Percentiles rank a stretch among this genome's conserved stretches.
These are phyloP conservation scores for Phoxinus phoxinus DNA, from an alignment of 2,113 vertebrate species.

Conservation along the genomic window DNA sequence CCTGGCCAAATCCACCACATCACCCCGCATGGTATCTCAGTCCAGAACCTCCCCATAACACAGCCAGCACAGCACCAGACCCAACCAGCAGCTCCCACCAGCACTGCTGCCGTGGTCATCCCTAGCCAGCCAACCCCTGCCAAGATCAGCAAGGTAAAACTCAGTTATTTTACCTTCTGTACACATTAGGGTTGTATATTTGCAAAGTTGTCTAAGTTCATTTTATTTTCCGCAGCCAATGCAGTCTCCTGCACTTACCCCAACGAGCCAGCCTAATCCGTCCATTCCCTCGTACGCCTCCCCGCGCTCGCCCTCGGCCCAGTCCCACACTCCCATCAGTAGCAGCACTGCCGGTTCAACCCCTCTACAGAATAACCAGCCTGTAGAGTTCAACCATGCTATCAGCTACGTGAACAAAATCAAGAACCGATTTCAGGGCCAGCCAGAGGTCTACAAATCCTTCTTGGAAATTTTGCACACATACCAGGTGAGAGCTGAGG, in stretches of 20 bases:
- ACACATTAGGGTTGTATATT: neutral
- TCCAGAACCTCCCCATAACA: constrained; percentile 79
- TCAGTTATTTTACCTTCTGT: neutral
- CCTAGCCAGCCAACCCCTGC: constrained; percentile 83
- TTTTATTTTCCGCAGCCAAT: constrained; percentile 78
- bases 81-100: constrained; percentile 70
- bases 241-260: constrained; percentile 91
- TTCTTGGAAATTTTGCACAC: constrained; percentile 99
- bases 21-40: constrained; percentile 92
- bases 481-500: constrained; percentile 82
- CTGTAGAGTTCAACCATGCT: constrained; percentile 97
- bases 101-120: constrained; percentile 79
- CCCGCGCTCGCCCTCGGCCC: constrained; percentile 90
- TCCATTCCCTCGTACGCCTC: constrained; percentile 92
- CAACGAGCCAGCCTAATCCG: constrained; percentile 92
- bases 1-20: constrained; percentile 98
- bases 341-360: constrained; percentile 87
- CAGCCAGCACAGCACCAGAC: constrained; percentile 67
- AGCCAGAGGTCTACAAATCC: constrained; percentile 98
- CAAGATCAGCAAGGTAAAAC: constrained; percentile 90
- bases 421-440: constrained; percentile 98
- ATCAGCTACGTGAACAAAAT: constrained; percentile 99
- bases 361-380: constrained; percentile 97
- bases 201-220: neutral
- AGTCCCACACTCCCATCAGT: constrained; percentile 93